Evolutionary conservation across 2,797 vertebrate genomes (phyloP).

Genomic region (Pangasius krempfi): DNA sequence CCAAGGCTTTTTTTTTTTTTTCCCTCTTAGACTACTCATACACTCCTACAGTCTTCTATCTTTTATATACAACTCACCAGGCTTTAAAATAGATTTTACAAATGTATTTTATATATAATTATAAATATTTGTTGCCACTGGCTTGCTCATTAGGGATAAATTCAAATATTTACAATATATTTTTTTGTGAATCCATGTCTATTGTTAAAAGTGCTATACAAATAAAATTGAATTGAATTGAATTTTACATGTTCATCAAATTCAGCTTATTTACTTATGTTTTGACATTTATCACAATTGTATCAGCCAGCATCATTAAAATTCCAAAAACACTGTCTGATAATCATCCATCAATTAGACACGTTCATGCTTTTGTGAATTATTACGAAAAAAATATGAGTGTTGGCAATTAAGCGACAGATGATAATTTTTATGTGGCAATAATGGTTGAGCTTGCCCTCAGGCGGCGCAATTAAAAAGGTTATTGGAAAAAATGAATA

Average conservation of each 20-base stretch:
- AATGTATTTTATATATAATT: no score
- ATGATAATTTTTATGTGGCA: conserved; percentile 23
- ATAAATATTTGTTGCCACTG: no score
- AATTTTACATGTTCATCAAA: neutral
- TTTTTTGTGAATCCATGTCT: no score
- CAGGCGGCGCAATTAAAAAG: conserved; percentile 22
- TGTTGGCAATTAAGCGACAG: conserved; percentile 14
- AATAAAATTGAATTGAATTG: no score
- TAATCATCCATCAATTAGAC: conserved; percentile 27
- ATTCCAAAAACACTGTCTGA: conserved; percentile 1
- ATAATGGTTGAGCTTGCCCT: conserved; percentile 14
- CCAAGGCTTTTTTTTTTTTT: neutral
- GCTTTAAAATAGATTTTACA: neutral
- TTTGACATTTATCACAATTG: neutral
- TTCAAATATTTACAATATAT: no score
- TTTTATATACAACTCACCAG: neutral
- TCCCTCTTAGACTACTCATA: neutral
- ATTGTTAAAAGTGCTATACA: no score
- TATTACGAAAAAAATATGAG: neutral
- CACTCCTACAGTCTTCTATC: neutral
- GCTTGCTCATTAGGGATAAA: no score
- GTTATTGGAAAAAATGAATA: conserved; percentile 13
- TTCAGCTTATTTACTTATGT: neutral
- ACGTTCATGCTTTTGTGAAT: conserved; percentile 21
- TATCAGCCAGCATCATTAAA: conserved; percentile 22